These are phyloP conservation scores for Cyprinella venusta DNA, from an alignment of 2,797 vertebrate genomes.

Conservation along the genomic window DNA sequence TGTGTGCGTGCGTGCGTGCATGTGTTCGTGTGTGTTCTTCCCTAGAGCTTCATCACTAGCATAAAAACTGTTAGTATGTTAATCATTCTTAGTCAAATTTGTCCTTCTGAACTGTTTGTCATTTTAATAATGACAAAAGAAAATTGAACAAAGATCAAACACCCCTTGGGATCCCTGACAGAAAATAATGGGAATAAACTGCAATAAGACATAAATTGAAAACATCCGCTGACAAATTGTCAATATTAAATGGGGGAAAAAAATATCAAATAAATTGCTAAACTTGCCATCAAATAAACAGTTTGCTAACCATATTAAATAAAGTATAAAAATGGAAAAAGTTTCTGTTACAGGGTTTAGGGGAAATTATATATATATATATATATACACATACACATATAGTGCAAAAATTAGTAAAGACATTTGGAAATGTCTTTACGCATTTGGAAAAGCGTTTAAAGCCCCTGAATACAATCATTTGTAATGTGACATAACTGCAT, in stretches of 20 bases:
- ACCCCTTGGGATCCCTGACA: slow-evolving; percentile 17
- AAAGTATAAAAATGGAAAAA: not conserved
- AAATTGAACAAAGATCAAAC: slow-evolving; percentile 26
- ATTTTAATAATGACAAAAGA: slow-evolving; percentile 75
- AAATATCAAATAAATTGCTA: not conserved
- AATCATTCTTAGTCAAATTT: slow-evolving; percentile 76
- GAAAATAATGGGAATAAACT: not conserved
- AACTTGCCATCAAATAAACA: not conserved
- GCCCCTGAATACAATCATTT: no score
- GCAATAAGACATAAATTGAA: slow-evolving; percentile 4
- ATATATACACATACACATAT: no score
- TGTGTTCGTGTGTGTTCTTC: slow-evolving; percentile 45
- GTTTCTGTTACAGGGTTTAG: not conserved
- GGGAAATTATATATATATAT: not conserved
- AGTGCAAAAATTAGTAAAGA: no score
- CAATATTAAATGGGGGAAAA: not conserved
- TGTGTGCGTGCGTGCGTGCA: slow-evolving; percentile 15
- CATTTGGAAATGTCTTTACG: no score
- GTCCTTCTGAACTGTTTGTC: slow-evolving; percentile 73
- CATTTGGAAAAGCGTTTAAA: no score
- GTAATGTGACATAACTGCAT: no score
- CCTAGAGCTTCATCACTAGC: slow-evolving; percentile 62
- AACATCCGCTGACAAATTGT: not conserved
- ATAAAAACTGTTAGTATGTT: slow-evolving; percentile 61
- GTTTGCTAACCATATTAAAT: not conserved